phyloP scores from a whole-genome alignment of 2,888 invertebrate species.

The Candidula unifasciata region DNA sequence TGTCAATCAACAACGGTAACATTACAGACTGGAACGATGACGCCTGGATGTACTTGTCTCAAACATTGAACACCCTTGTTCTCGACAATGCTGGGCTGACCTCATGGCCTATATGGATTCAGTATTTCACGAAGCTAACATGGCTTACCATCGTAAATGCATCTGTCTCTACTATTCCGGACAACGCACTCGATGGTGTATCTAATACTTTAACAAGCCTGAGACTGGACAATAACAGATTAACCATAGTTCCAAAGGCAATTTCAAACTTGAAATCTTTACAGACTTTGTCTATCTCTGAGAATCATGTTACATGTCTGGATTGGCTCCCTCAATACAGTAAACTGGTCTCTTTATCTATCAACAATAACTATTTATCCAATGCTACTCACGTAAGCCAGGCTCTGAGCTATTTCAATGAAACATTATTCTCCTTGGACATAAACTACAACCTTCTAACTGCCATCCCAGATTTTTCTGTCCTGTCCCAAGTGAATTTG shows the following conservation, averaged over 20 bases:
- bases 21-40: slow-evolving; percentile 22
- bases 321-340: background rate
- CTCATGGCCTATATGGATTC: slow-evolving; percentile 12
- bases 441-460: background rate
- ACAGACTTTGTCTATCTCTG: background rate
- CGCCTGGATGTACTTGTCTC: background rate
- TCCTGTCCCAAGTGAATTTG: background rate
- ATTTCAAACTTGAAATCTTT: background rate
- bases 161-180: background rate
- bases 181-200: background rate
- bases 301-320: background rate
- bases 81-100: background rate
- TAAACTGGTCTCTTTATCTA: background rate
- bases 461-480: background rate
- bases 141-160: background rate
- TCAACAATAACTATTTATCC: background rate
- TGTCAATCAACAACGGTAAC: background rate
- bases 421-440: background rate
- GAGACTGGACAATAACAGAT: background rate
- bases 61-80: background rate
- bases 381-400: background rate
- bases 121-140: background rate
- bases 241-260: background rate
- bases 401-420: background rate
- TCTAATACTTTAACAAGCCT: background rate